Evolutionary conservation across 1,140 invertebrate species (phyloP).

Genomic region (Popillia japonica): DNA sequence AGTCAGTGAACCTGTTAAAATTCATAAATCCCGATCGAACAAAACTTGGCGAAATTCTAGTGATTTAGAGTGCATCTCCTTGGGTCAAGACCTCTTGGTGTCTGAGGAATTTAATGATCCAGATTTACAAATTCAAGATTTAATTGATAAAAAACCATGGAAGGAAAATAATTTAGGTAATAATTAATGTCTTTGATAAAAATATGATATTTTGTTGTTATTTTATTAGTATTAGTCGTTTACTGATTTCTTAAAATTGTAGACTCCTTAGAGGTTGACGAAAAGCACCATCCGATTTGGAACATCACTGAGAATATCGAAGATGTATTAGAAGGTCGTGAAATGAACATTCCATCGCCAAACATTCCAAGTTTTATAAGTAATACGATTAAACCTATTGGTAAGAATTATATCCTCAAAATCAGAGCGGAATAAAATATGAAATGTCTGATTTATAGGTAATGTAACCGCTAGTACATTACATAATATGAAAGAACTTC

Average conservation of each 20-base stretch:
- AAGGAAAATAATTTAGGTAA: conserved; percentile 42
- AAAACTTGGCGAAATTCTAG: conserved; percentile 67
- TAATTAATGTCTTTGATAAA: conserved; percentile 32
- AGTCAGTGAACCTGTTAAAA: conserved; percentile 53
- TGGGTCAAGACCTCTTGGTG: conserved; percentile 66
- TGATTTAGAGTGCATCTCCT: conserved; percentile 66
- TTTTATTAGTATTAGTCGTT: no score
- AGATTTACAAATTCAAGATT: conserved; percentile 42
- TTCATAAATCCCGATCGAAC: conserved; percentile 56
- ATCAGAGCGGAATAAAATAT: not conserved
- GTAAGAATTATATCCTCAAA: not conserved
- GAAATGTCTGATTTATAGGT: conserved; percentile 43
- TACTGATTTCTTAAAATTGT: conserved; percentile 38
- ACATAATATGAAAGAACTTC: conserved; percentile 64
- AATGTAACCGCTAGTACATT: conserved; percentile 55
- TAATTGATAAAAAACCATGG: conserved; percentile 43
- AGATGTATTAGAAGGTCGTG: not conserved
- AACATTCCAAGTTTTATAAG: conserved; percentile 38
- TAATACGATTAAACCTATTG: conserved; percentile 24
- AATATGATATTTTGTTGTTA: no score
- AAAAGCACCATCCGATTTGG: conserved; percentile 35
- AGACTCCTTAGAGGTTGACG: conserved; percentile 34
- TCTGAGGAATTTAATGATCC: conserved; percentile 40
- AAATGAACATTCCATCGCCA: conserved; percentile 25
- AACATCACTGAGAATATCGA: conserved; percentile 20